Evolutionary conservation across 2,797 vertebrate species (phyloP).

Genomic region (Enteromius argenteus): DNA sequence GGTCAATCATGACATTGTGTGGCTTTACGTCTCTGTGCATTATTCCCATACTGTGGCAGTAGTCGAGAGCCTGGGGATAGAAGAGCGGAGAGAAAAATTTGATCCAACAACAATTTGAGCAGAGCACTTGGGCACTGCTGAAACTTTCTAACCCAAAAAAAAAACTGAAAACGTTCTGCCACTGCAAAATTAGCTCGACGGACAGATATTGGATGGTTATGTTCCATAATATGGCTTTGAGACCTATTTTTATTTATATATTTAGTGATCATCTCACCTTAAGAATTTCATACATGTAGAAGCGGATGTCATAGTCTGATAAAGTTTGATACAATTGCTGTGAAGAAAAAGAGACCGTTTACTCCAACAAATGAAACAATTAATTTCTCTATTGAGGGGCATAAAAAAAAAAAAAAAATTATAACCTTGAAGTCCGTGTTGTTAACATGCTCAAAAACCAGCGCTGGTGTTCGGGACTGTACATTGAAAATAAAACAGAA

Average conservation of each 20-base stretch:
- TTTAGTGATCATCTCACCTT: constrained; percentile 74
- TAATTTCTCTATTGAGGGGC: neutral
- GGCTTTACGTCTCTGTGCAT: constrained; percentile 99
- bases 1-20: constrained; percentile 99
- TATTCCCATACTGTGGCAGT: constrained; percentile 99
- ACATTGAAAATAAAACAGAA: constrained; percentile 30
- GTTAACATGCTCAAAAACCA: constrained; percentile 99
- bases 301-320: constrained; percentile 87
- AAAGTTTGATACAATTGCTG: constrained; percentile 89
- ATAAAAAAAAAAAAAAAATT: neutral
- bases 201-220: neutral
- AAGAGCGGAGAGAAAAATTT: neutral
- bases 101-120: neutral
- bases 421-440: constrained; percentile 99
- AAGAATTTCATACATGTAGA: constrained; percentile 89
- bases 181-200: neutral
- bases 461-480: constrained; percentile 92
- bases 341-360: constrained; percentile 23
- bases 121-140: neutral
- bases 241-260: neutral
- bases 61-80: constrained; percentile 89
- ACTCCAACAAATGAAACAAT: neutral
- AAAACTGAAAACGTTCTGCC: neutral
- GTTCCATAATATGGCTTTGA: neutral
- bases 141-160: neutral